A percentile compares a stretch with the other conserved stretches of the same genome.
phyloP scores from a whole-genome alignment of 1,140 invertebrate species.

The Halictus rubicundus region DNA sequence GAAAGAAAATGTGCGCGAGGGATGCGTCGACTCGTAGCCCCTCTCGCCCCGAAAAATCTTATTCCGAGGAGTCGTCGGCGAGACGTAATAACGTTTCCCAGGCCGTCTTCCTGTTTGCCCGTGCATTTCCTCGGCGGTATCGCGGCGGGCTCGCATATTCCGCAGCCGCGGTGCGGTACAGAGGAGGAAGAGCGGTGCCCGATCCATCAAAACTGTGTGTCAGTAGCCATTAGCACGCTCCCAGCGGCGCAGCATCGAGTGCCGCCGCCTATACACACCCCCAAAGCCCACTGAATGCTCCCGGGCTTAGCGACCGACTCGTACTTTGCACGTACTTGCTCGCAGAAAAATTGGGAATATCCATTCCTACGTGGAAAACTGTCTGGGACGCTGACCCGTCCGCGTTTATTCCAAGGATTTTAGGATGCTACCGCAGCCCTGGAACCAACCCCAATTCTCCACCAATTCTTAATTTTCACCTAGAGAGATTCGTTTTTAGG shows the following conservation, averaged over 20 bases:
- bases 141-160: constrained; percentile 57
- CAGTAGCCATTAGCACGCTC: constrained; percentile 83
- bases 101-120: constrained; percentile 44
- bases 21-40: background rate
- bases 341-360: constrained; percentile 50
- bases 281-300: constrained; percentile 31
- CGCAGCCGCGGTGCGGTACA: constrained; percentile 64
- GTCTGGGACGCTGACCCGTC: no score
- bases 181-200: constrained; percentile 76
- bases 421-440: no score
- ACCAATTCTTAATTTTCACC: no score
- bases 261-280: constrained; percentile 37
- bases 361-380: constrained; percentile 20
- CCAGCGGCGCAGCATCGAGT: constrained; percentile 72
- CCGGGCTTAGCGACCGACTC: constrained; percentile 47
- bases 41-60: background rate
- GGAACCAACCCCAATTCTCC: background rate
- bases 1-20: background rate
- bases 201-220: constrained; percentile 83
- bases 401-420: no score
- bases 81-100: constrained; percentile 33
- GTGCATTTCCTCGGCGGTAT: constrained; percentile 32
- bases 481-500: no score
- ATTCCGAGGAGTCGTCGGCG: background rate
- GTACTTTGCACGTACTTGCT: constrained; percentile 54